Evolutionary conservation across 1,140 invertebrate species (phyloP).

Genomic region (Ylistrum balloti): DNA sequence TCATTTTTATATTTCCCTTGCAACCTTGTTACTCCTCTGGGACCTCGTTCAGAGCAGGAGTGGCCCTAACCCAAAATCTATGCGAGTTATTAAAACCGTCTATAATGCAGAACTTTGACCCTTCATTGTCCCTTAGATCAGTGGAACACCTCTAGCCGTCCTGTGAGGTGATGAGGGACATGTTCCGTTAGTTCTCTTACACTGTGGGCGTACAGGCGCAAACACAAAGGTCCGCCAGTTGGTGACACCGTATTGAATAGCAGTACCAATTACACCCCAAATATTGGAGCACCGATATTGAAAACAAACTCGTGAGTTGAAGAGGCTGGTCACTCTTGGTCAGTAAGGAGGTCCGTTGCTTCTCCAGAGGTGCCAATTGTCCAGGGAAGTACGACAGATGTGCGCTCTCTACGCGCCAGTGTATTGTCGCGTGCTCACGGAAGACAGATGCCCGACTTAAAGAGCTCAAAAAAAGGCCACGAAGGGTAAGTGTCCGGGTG

Average conservation of each 20-base stretch:
- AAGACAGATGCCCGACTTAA: background rate
- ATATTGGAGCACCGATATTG: background rate
- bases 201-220: background rate
- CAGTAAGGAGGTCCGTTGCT: background rate
- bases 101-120: background rate
- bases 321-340: background rate
- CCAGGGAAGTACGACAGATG: background rate
- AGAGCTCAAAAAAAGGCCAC: background rate
- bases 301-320: background rate
- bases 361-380: background rate
- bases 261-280: conserved; percentile 2
- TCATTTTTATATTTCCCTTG: no score
- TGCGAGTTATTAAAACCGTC: background rate
- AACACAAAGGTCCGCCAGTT: background rate
- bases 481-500: background rate
- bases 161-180: background rate
- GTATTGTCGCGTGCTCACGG: background rate
- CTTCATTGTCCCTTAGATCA: background rate
- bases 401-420: background rate
- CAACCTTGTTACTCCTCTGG: background rate
- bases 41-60: no score
- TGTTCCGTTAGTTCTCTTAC: background rate
- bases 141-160: background rate
- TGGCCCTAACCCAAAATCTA: background rate
- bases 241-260: background rate